These are phyloP conservation scores for Dastarcus helophoroides DNA, from an alignment of 2,888 invertebrate species.

Conservation along the genomic window DNA sequence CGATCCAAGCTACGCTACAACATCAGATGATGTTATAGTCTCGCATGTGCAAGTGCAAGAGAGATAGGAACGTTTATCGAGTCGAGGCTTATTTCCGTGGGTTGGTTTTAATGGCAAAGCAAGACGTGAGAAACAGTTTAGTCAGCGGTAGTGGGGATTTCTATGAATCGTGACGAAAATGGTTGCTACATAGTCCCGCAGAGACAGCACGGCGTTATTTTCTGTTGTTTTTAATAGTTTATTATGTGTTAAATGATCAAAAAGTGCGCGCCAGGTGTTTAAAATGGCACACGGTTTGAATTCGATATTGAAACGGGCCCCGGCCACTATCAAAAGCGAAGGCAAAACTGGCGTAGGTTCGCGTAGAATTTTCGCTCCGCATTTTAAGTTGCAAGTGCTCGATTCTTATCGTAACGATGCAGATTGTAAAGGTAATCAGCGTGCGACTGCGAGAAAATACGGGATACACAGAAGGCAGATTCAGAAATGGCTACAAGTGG, in stretches of 20 bases:
- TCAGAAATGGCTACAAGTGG: slow-evolving; percentile 85
- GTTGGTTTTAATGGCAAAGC: slow-evolving; percentile 55
- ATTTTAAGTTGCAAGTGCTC: slow-evolving; percentile 80
- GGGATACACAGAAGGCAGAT: slow-evolving; percentile 82
- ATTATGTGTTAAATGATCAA: slow-evolving; percentile 10
- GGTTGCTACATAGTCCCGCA: slow-evolving; percentile 45
- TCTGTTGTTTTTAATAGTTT: slow-evolving; percentile 25
- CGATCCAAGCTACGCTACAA: slow-evolving; percentile 38
- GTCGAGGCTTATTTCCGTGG: slow-evolving; percentile 20
- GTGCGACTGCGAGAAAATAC: slow-evolving; percentile 82
- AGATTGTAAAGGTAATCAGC: slow-evolving; percentile 81
- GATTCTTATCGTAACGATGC: slow-evolving; percentile 77
- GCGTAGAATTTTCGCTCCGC: slow-evolving; percentile 76
- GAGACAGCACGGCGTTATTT: slow-evolving; percentile 32
- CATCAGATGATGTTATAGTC: slow-evolving; percentile 28
- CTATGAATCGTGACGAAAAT: slow-evolving; percentile 40
- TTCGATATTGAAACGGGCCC: slow-evolving; percentile 40
- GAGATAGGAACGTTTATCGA: slow-evolving; percentile 5
- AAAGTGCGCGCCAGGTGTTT: slow-evolving; percentile 17
- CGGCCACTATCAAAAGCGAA: slow-evolving; percentile 29
- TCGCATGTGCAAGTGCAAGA: slow-evolving; percentile 11
- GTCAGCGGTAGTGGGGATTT: slow-evolving; percentile 40
- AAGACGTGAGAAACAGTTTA: slow-evolving; percentile 55
- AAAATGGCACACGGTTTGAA: slow-evolving; percentile 49
- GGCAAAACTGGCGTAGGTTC: slow-evolving; percentile 55